Conservation (phyloP, 2,113 vertebrate species). For the Empidonax alnorum region DNA sequence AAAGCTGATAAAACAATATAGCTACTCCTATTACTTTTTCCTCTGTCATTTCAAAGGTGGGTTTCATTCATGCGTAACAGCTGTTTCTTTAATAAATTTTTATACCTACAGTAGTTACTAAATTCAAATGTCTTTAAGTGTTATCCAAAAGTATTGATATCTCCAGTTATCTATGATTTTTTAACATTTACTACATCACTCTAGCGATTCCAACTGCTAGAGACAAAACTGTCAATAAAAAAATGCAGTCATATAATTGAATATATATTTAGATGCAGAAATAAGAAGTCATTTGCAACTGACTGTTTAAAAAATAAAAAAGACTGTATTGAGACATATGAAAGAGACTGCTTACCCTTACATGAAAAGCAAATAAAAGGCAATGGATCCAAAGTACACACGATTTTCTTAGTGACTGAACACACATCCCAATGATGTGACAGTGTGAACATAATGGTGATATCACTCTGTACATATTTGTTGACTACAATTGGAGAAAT, state of each 20-base stretch:
- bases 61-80: not conserved
- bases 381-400: not conserved
- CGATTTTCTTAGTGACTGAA: not conserved
- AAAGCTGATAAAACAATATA: not conserved
- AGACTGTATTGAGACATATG: rapidly evolving
- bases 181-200: not conserved
- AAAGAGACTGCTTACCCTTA: not conserved
- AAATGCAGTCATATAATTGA: not conserved
- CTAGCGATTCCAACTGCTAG: not conserved
- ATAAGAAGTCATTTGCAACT: not conserved
- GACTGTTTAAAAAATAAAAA: not conserved
- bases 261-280: not conserved
- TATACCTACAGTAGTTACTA: not conserved
- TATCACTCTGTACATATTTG: not conserved
- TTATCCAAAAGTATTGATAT: not conserved
- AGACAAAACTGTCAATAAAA: not conserved
- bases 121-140: not conserved
- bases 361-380: not conserved
- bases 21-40: not conserved
- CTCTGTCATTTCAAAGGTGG: not conserved
- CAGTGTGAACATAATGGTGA: not conserved
- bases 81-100: not conserved
- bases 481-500: not conserved
- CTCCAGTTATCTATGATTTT: not conserved
- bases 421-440: not conserved